Evolutionary conservation across 2,888 invertebrate species (phyloP).

Genomic region (Lissocephala sabroskyi): DNA sequence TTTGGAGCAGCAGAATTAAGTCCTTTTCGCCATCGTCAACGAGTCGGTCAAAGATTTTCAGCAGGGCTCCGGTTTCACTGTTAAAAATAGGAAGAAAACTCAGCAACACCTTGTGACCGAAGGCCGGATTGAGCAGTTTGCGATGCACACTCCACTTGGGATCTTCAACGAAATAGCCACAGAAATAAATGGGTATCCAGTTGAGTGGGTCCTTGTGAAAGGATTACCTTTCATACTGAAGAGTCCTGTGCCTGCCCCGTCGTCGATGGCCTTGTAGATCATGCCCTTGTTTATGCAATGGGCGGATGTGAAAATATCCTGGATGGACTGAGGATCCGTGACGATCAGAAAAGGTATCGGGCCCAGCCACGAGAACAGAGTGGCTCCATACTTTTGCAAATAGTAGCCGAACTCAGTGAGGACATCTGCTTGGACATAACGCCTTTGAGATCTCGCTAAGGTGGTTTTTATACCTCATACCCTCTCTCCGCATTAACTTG

Average conservation of each 20-base stretch:
- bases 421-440: constrained; percentile 36
- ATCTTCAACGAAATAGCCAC: constrained; percentile 37
- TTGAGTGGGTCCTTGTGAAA: not conserved
- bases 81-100: constrained; percentile 68
- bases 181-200: too few relatives aligned
- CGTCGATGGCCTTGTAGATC: constrained; percentile 60
- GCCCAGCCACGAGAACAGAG: constrained; percentile 66
- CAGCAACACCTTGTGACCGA: constrained; percentile 60
- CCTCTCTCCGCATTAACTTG: constrained; percentile 53
- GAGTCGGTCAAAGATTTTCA: constrained; percentile 35
- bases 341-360: constrained; percentile 66
- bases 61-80: constrained; percentile 41
- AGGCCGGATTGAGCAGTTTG: constrained; percentile 67
- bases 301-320: constrained; percentile 65
- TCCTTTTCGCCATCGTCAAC: constrained; percentile 42
- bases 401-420: constrained; percentile 36
- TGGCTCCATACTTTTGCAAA: constrained; percentile 45
- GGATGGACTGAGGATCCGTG: constrained; percentile 57
- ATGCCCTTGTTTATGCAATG: constrained; percentile 64
- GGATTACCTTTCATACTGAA: constrained; percentile 60
- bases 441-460: too few relatives aligned
- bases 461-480: too few relatives aligned
- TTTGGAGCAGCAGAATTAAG: constrained; percentile 51
- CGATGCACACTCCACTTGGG: constrained; percentile 66
- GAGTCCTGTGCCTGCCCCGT: constrained; percentile 61